Base-by-base conservation (phyloP, 2,888 invertebrate species). In the Tipula helvola region DNA sequence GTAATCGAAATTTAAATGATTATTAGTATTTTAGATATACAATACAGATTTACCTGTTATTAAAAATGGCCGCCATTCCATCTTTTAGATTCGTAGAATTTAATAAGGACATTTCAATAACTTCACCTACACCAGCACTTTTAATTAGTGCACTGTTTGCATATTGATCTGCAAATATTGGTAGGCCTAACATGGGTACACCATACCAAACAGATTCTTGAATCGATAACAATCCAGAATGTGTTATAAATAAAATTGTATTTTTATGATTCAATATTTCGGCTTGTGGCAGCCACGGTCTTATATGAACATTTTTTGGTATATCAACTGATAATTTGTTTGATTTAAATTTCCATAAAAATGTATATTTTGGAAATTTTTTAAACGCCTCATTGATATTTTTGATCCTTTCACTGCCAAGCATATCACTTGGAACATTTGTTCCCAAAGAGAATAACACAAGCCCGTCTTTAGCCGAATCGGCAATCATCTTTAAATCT, bases 221-320 rank as follows among this genome's bases (percentile, higher is more conserved):
- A 0, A 89, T 87, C 16, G 89, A 89, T 10, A 91, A 88, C 12
- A 90, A 89, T 36, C 91, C 91, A 39, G 89, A 89, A 87, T 91
- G 90, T 0, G 89, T 90, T 1, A 91, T 87, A 84, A 91, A 90
- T 0, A 88, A 90, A 85, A 89, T 90, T 0, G 90, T 57, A 47
- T 89, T 89, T 0, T 89, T 87, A 86, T 89, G 88, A 52, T 89
- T 90, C 3, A 85, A 88, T 86, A 93, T 89, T 88, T 93, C 93
- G 86, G 91, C 91, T 88, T 93, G 93, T 0, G 93, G 93, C 41
- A 93, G 88, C 93, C 93, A 93, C 39, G 91, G 90, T 86, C 88
- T 89, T 1, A 92, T 88, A 88, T 91, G 89, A 0, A 93, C 89
- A 88, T 93, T 93, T 16, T 18, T 13, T n/a, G 85, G 85, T 41